Evolutionary conservation across 2,113 vertebrate genomes (phyloP), one percentile per base, ranked within the genome.

Genomic region (Antigone vipio): DNA sequence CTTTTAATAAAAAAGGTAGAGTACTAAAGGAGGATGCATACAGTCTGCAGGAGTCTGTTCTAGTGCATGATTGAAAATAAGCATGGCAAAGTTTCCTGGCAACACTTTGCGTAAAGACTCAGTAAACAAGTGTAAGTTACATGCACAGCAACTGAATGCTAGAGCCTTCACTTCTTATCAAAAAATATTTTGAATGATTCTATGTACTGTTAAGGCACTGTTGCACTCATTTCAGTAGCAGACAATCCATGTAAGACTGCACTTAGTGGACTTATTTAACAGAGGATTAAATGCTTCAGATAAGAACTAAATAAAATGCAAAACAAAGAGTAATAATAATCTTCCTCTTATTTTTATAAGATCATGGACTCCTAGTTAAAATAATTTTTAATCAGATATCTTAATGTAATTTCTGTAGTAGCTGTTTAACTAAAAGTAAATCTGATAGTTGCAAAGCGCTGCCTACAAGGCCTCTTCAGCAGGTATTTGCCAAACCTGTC

Each of bases 111-210:
- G 32, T 73, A 53, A 94, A 87, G 55, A 77, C 10, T 9, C 32
- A 85, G 60, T 78, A 87, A 96, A 94, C 72, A 91, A 93, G 82
- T 60, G 17, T 83, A 88, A 80, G 80, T 91, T 94, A 94, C 84
- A 74, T 11, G 24, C 49, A 56, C 10, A 62, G 71, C 45, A 93
- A 91, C 49, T 55, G 56, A 77, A 91, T 34, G 40, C 50, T 67
- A 23, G 16, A 80, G 66, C 27, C 30, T 68, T 75, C 34, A 16
- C 58, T 89, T 92, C 80, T 94, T 40, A 89, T 23, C 56, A 47
- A 67, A 82, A 93, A 72, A 40, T 52, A 81, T 34, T 87, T 88
- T 22, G 19, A 88, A 9, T 24, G 18, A 6, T 49, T 79, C 42
- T 67, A 1, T 13, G 26, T 68, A 35, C 47, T 89, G 17, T n/a